Percentiles rank a stretch among this genome's conserved stretches.
phyloP scores from a whole-genome alignment of 2,888 invertebrate species.

The Pyrgus malvae region DNA sequence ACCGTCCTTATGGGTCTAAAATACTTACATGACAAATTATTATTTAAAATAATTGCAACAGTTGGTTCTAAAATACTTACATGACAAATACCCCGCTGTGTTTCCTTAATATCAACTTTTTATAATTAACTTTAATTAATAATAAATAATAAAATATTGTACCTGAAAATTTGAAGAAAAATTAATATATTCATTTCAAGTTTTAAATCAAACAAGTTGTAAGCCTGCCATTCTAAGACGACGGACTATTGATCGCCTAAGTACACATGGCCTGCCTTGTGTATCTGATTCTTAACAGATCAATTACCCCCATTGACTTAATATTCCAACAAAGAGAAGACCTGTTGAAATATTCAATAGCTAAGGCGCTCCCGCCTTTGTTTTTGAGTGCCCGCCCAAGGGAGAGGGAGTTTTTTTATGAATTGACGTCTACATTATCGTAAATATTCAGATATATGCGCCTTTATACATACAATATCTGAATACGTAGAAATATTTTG shows the following conservation, averaged over 20 bases:
- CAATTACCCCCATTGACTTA: slow-evolving; percentile 81
- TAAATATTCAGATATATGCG: slow-evolving; percentile 62
- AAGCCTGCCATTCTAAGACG: background rate
- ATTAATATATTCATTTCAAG: too few relatives aligned
- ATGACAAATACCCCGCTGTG: too few relatives aligned
- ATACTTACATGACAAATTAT: too few relatives aligned
- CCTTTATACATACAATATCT: slow-evolving; percentile 38
- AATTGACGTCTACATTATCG: slow-evolving; percentile 69
- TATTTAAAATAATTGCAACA: too few relatives aligned
- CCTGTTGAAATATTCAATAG: slow-evolving; percentile 78
- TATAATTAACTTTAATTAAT: too few relatives aligned
- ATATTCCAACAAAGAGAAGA: slow-evolving; percentile 76
- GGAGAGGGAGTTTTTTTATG: slow-evolving; percentile 70
- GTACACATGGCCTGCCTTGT: slow-evolving; percentile 3
- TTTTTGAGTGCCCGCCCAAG: slow-evolving; percentile 71
- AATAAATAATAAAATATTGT: too few relatives aligned
- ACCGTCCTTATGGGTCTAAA: too few relatives aligned
- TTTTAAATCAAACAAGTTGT: background rate
- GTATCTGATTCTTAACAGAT: slow-evolving; percentile 57
- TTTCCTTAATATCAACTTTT: too few relatives aligned
- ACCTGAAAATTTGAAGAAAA: too few relatives aligned
- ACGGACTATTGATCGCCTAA: background rate
- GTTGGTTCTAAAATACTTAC: too few relatives aligned
- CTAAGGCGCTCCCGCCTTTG: slow-evolving; percentile 65
- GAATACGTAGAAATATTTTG: slow-evolving; percentile 43